Evolutionary conservation across 35 echinoderm and acorn worm genomes (phyloP).

Genomic region (Anneissia japonica): DNA sequence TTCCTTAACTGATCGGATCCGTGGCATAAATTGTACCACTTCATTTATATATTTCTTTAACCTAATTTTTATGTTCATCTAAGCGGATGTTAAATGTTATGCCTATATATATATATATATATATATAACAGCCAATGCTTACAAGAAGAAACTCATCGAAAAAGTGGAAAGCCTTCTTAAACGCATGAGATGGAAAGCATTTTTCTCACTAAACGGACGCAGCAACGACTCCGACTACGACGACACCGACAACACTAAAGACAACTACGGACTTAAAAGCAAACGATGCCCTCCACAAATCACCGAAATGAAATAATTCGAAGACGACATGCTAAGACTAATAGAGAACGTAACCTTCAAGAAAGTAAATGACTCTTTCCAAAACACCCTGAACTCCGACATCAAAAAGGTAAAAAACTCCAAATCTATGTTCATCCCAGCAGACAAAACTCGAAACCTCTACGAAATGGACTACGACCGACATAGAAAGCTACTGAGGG

Average conservation of each 20-base stretch:
- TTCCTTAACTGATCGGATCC: too few relatives aligned
- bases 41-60: too few relatives aligned
- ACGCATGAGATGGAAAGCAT: not conserved
- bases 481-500: not conserved
- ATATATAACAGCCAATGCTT: not conserved
- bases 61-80: too few relatives aligned
- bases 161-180: not conserved
- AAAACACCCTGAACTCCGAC: not conserved
- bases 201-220: not conserved
- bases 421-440: not conserved
- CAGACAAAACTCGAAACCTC: conserved; percentile 15
- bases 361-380: not conserved
- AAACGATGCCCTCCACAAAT: not conserved
- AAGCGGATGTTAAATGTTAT: too few relatives aligned
- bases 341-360: conserved; percentile 9
- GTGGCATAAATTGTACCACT: too few relatives aligned
- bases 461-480: not conserved
- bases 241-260: not conserved
- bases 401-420: too few relatives aligned
- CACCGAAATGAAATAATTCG: not conserved
- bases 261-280: not conserved
- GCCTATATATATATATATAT: too few relatives aligned
- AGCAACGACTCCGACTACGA: too few relatives aligned
- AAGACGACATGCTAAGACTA: conserved; percentile 5
- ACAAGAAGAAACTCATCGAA: not conserved